Base-by-base conservation (phyloP, 1,140 invertebrate species). In the Himalopsyche phryganea region DNA sequence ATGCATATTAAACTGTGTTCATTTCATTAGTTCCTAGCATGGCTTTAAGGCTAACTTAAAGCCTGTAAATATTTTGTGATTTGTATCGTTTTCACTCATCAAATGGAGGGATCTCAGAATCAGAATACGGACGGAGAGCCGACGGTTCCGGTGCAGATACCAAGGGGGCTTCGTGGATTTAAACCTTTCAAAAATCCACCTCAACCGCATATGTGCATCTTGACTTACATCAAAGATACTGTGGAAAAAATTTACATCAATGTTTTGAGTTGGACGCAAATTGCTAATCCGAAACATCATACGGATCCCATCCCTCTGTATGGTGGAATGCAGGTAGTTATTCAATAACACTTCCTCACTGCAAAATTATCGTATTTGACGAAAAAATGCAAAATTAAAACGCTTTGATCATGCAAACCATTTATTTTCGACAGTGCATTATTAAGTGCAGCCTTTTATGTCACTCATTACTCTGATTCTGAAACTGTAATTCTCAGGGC, bases 161-260 rank as follows among this genome's bases (percentile, higher is more conserved):
- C 42, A 23, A 32, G 56, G n/a, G 49, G 56, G 1, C 41, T 49
- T 7, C 40, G 50, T 1, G 49, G 49, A 6, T 58, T 51, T 28
- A 58, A 58, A 38, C 56, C 44, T 1, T 86, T 87, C 58, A 85
- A 85, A 68, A 86, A 86, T 68, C 85, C 85, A 51, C 85, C 85
- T 5, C 85, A 87, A 56, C 85, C 85, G 18, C 84, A 87, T 68
- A 87, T 87, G 85, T 87, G 85, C 71, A 86, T 87, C 63, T 81
- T 84, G 66, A 85, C 85, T 63, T 82, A 77, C 51, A 78, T 85
- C 61, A 78, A 81, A 65, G 80, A 77, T 50, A 70, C 74, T 57
- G 68, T 76, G 17, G 76, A 81, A 60, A 78, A 80, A 63, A 66
- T 80, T 11, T 88, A 83, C 59, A 82, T 88, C 55, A 87, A 87